Evolutionary conservation across 2,113 vertebrate genomes (phyloP), one percentile per base, ranked within the genome.

Genomic region (Strix aluco): DNA sequence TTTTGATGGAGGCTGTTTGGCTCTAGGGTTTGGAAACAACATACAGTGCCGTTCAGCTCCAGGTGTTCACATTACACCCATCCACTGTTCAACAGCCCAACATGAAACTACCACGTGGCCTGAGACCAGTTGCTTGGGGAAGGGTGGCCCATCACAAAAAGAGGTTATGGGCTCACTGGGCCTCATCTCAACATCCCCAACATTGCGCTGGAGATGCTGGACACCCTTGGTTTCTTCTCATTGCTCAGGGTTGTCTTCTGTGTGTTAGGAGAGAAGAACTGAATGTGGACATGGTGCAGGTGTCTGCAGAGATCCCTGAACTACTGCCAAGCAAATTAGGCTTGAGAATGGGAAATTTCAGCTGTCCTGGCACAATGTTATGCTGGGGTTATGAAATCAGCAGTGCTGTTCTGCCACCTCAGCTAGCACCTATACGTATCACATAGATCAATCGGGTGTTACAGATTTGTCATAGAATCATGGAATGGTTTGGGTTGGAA

Each of bases 391-490:
- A 19, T 46, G 25, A 32, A 61, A 55, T 26, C 32, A 25, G 58
- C 20, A 30, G 40, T 2, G 3, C n/a, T 54, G 30, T 36, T 75
- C 46, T 57, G 52, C n/a, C 62, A 58, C 32, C 63, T 70, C 47
- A 59, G 42, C 18, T 25, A 14, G 9, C 17, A 19, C 16, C 46
- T 52, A 3, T 8, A 22, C 0, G 0, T 44, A n/a, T 3, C 49
- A 26, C 11, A 3, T 26, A 15, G 36, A 42, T n/a, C n/a, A 13
- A 10, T 27, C 46, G 11, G 49, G 18, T 57, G 36, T 21, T 51
- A 19, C 3, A 36, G 20, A 18, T 62, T 72, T 63, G 16, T 40
- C 27, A 19, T 4, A 40, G 38, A 44, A 44, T 46, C 32, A 55
- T 4, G 5, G 40, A 57, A 46, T 6, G 6, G 25, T 44, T 81